A percentile compares a stretch with the other conserved stretches of the same genome.
phyloP scores from a whole-genome alignment of 1,140 invertebrate species.

The honey bee (Apis mellifera) region DNA sequence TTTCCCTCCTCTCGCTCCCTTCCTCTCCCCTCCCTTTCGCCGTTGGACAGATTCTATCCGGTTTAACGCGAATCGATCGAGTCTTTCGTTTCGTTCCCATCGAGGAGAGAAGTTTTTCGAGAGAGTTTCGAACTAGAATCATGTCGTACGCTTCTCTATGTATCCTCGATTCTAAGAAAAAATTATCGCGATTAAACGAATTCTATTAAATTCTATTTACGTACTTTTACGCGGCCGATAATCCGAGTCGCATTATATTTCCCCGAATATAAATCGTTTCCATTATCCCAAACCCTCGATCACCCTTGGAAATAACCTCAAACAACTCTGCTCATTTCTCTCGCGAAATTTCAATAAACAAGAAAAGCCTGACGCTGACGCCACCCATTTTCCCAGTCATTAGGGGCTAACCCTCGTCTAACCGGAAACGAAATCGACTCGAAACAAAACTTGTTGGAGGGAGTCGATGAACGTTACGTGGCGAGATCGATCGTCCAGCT shows the following conservation, averaged over 20 bases:
- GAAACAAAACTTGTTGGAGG: not conserved
- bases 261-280: not conserved
- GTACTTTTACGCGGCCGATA: not conserved
- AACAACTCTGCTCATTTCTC: not conserved
- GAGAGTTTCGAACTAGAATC: not conserved
- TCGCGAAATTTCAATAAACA: not conserved
- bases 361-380: not conserved
- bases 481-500: constrained; percentile 16
- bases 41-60: not conserved
- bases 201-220: not conserved
- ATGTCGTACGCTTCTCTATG: not conserved
- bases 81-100: constrained; percentile 4
- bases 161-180: not conserved
- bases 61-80: constrained; percentile 4
- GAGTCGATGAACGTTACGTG: too few species aligned
- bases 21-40: not conserved
- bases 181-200: not conserved
- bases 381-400: not conserved
- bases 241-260: not conserved
- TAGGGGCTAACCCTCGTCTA: not conserved
- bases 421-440: not conserved
- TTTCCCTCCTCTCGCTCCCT: constrained; percentile 5
- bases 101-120: not conserved
- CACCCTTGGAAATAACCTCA: not conserved
- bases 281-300: not conserved